Evolutionary conservation across 2,888 invertebrate species (phyloP).

Genomic region (Torymus aiolomorphi): DNA sequence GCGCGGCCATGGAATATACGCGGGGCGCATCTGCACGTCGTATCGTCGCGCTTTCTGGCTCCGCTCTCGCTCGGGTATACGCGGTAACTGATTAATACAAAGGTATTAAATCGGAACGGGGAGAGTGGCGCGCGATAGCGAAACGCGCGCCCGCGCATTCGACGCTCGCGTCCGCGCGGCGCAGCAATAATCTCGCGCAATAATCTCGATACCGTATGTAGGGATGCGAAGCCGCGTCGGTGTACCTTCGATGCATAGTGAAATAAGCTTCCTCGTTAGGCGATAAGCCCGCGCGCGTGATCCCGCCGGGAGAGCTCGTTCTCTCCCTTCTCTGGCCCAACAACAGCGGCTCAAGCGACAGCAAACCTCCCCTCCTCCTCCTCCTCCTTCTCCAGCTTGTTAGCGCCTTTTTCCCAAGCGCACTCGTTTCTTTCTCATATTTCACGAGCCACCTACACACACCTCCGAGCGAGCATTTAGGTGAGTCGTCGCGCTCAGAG

Average conservation of each 20-base stretch:
- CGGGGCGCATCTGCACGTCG: no score
- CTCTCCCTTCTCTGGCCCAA: no score
- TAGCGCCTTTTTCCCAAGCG: conserved; percentile 17
- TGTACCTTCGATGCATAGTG: conserved; percentile 22
- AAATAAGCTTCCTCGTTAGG: conserved; percentile 54
- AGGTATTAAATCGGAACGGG: conserved; percentile 38
- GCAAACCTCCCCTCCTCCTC: neutral
- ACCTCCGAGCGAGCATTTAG: neutral
- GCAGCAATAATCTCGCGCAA: conserved; percentile 37
- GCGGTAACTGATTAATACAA: conserved; percentile 41
- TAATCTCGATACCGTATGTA: conserved; percentile 40
- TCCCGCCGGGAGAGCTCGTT: neutral
- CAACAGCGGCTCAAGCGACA: neutral
- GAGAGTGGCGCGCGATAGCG: neutral
- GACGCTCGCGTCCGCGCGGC: neutral
- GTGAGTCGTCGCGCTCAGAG: neutral
- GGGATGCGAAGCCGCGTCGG: neutral
- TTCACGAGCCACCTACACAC: conserved; percentile 1
- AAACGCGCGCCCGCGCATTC: neutral
- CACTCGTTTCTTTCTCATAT: conserved; percentile 29
- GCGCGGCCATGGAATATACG: neutral
- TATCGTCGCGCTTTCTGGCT: no score
- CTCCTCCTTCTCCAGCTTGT: neutral
- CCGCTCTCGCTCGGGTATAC: no score
- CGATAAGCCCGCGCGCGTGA: conserved; percentile 30